These are phyloP conservation scores for Hassar affinis DNA, from an alignment of 2,113 vertebrate genomes.

Conservation along the genomic window DNA sequence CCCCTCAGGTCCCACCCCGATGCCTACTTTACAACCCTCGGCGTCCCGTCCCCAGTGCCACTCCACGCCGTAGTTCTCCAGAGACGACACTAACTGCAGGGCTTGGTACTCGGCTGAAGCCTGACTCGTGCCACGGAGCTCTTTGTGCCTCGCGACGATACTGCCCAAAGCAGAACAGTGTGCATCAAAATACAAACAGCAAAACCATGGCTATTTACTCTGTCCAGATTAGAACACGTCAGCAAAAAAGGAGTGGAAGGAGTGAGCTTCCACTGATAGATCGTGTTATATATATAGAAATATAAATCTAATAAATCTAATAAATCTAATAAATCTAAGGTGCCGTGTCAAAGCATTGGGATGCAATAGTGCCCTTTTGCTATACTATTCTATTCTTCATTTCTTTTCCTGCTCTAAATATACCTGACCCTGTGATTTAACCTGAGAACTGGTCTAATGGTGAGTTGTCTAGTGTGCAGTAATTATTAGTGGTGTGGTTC, in stretches of 20 bases:
- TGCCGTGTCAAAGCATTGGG: neutral
- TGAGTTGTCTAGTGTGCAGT: neutral
- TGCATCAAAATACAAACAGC: neutral
- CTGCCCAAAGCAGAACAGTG: conserved; percentile 63
- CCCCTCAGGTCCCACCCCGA: conserved; percentile 92
- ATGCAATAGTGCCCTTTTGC: no score
- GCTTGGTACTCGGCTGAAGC: conserved; percentile 89
- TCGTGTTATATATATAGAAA: neutral
- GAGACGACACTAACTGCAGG: conserved; percentile 84
- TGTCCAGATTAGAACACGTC: neutral
- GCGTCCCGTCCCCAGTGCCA: conserved; percentile 92
- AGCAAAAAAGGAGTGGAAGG: no score
- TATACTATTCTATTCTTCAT: neutral
- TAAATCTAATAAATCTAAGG: neutral
- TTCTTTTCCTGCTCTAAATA: neutral
- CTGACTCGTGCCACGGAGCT: conserved; percentile 82
- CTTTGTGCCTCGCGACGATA: conserved; percentile 86
- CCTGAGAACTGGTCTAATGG: neutral
- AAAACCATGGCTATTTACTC: neutral
- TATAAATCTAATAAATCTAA: neutral
- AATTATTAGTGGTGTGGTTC: neutral
- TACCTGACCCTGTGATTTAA: neutral
- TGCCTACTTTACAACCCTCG: conserved; percentile 81
- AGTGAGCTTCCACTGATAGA: neutral
- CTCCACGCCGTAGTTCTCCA: conserved; percentile 94